phyloP scores from a whole-genome alignment of 2,888 invertebrate genomes.

The Drosophila helvetica region DNA sequence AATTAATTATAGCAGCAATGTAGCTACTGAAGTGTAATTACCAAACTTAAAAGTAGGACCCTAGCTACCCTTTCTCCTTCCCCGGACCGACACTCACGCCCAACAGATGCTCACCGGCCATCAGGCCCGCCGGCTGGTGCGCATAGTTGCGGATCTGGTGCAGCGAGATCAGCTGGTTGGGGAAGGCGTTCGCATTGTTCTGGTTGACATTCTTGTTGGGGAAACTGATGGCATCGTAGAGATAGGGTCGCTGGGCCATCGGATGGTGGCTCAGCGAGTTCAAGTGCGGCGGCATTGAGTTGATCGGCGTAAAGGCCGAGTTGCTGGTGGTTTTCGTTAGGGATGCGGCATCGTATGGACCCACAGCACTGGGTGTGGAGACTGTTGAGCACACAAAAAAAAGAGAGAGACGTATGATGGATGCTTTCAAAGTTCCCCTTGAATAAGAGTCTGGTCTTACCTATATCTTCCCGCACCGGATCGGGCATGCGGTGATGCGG shows the following conservation, averaged over 20 bases:
- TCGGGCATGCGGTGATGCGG: slow-evolving; percentile 87
- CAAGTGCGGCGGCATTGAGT: slow-evolving; percentile 90
- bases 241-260: slow-evolving; percentile 90
- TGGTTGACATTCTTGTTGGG: slow-evolving; percentile 89
- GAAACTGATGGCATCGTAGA: slow-evolving; percentile 97
- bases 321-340: slow-evolving; percentile 87
- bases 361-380: slow-evolving; percentile 82
- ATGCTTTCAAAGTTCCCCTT: background rate
- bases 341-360: slow-evolving; percentile 85
- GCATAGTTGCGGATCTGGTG: slow-evolving; percentile 98
- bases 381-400: slow-evolving; percentile 49
- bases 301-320: slow-evolving; percentile 97
- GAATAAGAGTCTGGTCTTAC: slow-evolving; percentile 75
- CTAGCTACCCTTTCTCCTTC: slow-evolving; percentile 83
- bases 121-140: slow-evolving; percentile 92
- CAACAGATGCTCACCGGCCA: slow-evolving; percentile 88
- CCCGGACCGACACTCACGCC: slow-evolving; percentile 84
- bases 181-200: slow-evolving; percentile 88
- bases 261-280: slow-evolving; percentile 89
- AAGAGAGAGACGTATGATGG: background rate
- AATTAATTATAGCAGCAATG: background rate
- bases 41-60: slow-evolving; percentile 80
- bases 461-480: slow-evolving; percentile 84
- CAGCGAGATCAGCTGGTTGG: slow-evolving; percentile 96
- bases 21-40: slow-evolving; percentile 40